phyloP scores from a whole-genome alignment of 2,113 vertebrate genomes.

The Tetrao urogallus region DNA sequence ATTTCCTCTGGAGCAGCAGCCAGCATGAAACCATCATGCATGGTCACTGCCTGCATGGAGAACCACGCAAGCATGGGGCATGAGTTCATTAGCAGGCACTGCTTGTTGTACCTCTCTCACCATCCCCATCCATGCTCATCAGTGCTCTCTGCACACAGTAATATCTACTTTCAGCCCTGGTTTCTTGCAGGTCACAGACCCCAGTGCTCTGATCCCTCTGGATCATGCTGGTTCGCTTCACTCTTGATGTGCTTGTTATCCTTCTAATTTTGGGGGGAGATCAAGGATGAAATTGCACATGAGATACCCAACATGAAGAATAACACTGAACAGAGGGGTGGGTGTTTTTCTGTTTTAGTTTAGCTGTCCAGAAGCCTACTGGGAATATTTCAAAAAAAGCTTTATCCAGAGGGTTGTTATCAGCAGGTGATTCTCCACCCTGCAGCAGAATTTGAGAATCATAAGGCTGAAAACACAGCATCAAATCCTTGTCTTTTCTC shows the following conservation, averaged over 20 bases:
- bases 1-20: neutral
- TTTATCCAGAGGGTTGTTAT: neutral
- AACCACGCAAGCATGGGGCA: accelerated
- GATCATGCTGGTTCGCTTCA: neutral
- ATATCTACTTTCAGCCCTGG: neutral
- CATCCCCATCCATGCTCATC: neutral
- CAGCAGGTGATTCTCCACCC: neutral
- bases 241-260: neutral
- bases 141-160: neutral
- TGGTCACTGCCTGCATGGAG: neutral
- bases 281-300: slow-evolving; percentile 5
- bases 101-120: neutral
- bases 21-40: neutral
- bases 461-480: neutral
- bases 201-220: neutral
- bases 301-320: neutral
- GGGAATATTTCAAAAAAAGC: neutral
- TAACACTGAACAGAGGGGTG: neutral
- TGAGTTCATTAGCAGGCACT: neutral
- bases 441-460: neutral
- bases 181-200: neutral
- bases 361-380: neutral
- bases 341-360: neutral
- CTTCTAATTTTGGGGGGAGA: slow-evolving; percentile 10
- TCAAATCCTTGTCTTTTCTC: neutral